Base-by-base conservation (phyloP, 1,140 invertebrate genomes). In the Hormaphis cornu region DNA sequence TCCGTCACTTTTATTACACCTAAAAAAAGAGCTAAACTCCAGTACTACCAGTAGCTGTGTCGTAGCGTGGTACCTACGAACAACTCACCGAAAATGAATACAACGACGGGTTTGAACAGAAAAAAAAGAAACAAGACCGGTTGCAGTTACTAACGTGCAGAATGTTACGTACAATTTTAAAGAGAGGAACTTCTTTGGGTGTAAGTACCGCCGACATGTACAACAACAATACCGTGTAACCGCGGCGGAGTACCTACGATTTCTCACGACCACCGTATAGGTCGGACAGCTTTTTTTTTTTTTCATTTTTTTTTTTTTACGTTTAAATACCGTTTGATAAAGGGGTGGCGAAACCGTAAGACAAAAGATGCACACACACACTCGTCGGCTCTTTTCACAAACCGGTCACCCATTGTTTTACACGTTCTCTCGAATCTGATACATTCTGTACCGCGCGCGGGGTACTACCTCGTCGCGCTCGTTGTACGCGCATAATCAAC, bases 331-430 rank as follows among this genome's bases (percentile, higher is more conserved):
- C 18, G 6, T 16, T 12, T n/a, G n/a, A n/a, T 35, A 56, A 56
- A 35, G 14, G 53, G 53, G 53, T 56, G 20, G 33, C 4, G n/a
- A n/a, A 22, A 35, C 33, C 53, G 30, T 56, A 56, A 56, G 53
- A 56, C 53, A 56, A 56, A 56, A 56, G 53, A 56, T 56, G 53
- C 16, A 10, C 20, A 22, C 20, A 7, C 44, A n/a, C 40, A n/a
- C 40, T 3, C 37, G 37, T 9, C 37, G 53, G 9, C 53, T 56
- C 53, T 56, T 56, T 56, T 56, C 53, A 56, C 53, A 56, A 56
- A 56, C 53, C 53, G 53, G 53, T 56, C 53, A 56, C 53, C 53
- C 12, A 56, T 56, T 56, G 53, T 56, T 56, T 56, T 56, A 56
- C 53, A 20, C 18, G n/a, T n/a, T n/a, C n/a, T n/a, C 37, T 6